A percentile compares a stretch with the other conserved stretches of the same genome.
These are phyloP conservation scores for Tetramorium bicarinatum DNA, from an alignment of 2,888 invertebrate species.

Conservation along the genomic window DNA sequence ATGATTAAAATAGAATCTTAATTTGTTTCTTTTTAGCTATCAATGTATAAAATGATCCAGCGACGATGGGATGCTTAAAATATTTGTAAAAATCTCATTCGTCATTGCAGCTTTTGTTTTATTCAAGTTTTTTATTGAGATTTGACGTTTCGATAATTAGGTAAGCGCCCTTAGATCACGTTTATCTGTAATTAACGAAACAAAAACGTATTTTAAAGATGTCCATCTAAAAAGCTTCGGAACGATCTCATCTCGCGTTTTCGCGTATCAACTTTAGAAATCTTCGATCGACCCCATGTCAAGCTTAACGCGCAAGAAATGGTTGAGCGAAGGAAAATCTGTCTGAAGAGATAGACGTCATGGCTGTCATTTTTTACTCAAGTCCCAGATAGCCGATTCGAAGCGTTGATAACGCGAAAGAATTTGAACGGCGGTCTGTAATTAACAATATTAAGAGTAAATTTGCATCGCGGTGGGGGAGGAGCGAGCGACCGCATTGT, in stretches of 20 bases:
- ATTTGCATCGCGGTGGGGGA: constrained; percentile 61
- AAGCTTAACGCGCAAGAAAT: constrained; percentile 30
- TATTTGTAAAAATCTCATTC: constrained; percentile 26
- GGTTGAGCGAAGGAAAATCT: constrained; percentile 18
- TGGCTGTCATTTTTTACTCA: constrained; percentile 70
- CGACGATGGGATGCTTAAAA: neutral
- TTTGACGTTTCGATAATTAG: constrained; percentile 80
- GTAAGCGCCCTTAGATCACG: constrained; percentile 53
- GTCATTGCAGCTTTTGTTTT: neutral
- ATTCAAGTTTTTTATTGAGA: constrained; percentile 69
- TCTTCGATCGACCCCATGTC: constrained; percentile 38
- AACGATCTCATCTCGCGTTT: constrained; percentile 28
- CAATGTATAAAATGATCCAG: neutral
- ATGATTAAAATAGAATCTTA: neutral
- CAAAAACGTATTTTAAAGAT: constrained; percentile 33
- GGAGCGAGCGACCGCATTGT: constrained; percentile 71
- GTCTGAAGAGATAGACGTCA: constrained; percentile 41
- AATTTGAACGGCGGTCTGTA: constrained; percentile 80
- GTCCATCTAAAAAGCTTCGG: constrained; percentile 28
- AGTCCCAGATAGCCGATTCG: constrained; percentile 66
- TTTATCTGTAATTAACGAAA: constrained; percentile 56
- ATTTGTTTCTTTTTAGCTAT: neutral
- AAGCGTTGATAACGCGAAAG: constrained; percentile 81
- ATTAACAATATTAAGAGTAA: constrained; percentile 78
- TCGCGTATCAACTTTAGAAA: constrained; percentile 30